phyloP scores from a whole-genome alignment of 2,797 vertebrate species.

The Phataginus tricuspis region DNA sequence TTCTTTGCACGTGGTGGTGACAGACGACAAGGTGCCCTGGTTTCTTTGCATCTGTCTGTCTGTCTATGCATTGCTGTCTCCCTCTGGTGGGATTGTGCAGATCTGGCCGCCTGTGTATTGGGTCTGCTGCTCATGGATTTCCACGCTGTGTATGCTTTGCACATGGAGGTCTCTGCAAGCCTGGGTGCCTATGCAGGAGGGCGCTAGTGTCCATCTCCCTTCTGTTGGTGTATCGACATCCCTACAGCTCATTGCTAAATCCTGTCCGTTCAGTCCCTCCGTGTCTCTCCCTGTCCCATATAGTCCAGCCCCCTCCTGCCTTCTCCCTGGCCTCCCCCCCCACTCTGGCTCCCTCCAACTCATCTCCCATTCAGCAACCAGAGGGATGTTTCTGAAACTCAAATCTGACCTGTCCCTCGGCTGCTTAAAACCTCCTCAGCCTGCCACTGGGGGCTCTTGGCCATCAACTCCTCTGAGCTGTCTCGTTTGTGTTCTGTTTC shows the following conservation, averaged over 20 bases:
- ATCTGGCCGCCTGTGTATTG: accelerated
- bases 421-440: neutral
- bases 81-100: neutral
- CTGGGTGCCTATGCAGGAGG: neutral
- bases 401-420: neutral
- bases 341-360: neutral
- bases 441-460: neutral
- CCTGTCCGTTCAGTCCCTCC: neutral
- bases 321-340: neutral
- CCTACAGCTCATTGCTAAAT: neutral
- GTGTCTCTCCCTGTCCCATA: neutral
- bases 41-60: neutral
- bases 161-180: neutral
- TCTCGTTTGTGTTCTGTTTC: neutral
- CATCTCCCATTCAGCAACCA: neutral
- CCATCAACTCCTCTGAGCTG: neutral
- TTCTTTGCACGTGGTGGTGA: neutral
- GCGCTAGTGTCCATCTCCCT: neutral
- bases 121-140: neutral
- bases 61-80: neutral
- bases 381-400: neutral
- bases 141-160: neutral
- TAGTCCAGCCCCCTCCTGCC: neutral
- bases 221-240: neutral
- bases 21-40: neutral